Percentiles rank a stretch among this genome's conserved stretches.
Evolutionary conservation across 2,797 vertebrate species (phyloP).

Genomic region (Phrynocephalus guinanensis): DNA sequence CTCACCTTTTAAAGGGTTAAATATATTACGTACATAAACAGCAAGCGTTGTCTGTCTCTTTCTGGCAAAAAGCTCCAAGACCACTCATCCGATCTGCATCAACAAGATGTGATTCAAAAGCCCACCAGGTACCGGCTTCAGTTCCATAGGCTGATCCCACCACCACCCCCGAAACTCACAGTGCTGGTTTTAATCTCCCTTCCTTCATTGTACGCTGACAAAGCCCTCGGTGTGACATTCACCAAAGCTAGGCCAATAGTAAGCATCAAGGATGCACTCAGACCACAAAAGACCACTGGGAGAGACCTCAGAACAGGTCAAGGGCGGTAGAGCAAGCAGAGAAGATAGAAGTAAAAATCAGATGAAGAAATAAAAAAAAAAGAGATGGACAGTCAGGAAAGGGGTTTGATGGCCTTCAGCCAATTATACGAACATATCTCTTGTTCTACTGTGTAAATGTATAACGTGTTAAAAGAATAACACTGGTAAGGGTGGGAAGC

Average conservation of each 20-base stretch:
- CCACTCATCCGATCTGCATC: constrained; percentile 35
- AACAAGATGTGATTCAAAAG: constrained; percentile 41
- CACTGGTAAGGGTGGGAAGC: too few species aligned
- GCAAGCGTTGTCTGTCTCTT: constrained; percentile 34
- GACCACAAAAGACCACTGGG: neutral
- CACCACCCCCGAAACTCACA: neutral
- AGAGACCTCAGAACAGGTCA: neutral
- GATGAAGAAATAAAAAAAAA: too few species aligned
- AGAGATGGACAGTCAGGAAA: neutral
- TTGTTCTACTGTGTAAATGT: neutral
- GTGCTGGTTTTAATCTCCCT: neutral
- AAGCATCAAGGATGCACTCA: neutral
- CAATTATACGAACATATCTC: neutral
- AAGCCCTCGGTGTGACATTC: neutral
- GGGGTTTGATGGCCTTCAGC: neutral
- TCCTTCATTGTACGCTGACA: neutral
- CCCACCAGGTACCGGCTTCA: constrained; percentile 13
- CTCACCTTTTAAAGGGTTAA: constrained; percentile 31
- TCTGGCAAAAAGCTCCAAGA: constrained; percentile 41
- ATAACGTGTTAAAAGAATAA: neutral
- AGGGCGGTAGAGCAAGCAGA: neutral
- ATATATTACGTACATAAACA: constrained; percentile 38
- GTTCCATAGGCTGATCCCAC: neutral
- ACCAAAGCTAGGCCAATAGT: neutral
- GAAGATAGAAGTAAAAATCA: neutral